A percentile compares a stretch with the other conserved stretches of the same genome.
These are phyloP conservation scores for Eulemur macaco DNA, from an alignment of 2,113 vertebrate genomes.

Conservation along the genomic window DNA sequence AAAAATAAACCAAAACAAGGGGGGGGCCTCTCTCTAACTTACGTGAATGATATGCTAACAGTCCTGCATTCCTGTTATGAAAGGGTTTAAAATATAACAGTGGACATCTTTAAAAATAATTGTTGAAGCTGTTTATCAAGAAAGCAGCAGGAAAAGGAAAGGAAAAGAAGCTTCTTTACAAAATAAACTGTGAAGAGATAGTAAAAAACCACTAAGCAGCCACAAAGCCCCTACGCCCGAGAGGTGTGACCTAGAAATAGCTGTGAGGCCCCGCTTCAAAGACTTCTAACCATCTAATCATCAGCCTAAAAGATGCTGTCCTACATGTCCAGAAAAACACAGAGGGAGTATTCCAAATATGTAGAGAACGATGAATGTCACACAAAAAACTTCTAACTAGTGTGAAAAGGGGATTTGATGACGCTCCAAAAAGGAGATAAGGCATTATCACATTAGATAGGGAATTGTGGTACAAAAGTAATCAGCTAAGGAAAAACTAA, in stretches of 20 bases:
- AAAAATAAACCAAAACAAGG: neutral
- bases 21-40: neutral
- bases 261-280: neutral
- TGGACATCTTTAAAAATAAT: neutral
- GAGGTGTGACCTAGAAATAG: neutral
- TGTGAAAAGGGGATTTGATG: neutral
- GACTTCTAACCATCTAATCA: neutral
- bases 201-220: constrained; percentile 51
- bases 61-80: neutral
- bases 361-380: neutral
- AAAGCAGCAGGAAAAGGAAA: neutral
- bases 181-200: constrained; percentile 40
- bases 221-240: neutral
- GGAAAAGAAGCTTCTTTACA: neutral
- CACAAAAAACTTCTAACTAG: neutral
- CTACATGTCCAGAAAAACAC: neutral
- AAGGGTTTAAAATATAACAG: neutral
- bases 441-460: neutral
- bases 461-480: neutral
- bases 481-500: neutral
- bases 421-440: neutral
- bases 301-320: neutral
- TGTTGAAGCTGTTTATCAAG: neutral
- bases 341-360: neutral
- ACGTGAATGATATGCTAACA: neutral